Evolutionary conservation across 2,888 invertebrate genomes (phyloP), one percentile per base, ranked within the genome.

Genomic region (Crocallis elinguaria): DNA sequence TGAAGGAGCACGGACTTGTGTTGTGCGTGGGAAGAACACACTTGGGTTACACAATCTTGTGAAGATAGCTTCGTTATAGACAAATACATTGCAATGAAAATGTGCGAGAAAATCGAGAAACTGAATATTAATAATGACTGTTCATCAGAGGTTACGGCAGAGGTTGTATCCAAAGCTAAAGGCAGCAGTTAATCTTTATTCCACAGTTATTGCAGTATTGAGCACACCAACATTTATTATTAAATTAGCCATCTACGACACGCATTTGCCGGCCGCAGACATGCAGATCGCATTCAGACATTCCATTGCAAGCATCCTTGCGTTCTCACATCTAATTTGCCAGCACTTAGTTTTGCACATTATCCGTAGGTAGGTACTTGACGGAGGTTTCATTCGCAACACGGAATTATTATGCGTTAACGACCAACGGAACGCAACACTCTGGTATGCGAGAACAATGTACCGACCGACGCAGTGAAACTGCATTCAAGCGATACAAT

Each of bases 11-110:
- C 66, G 57, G 71, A 68, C 79, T 77, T 76, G 78, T 78, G 78
- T 79, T 73, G 77, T 82, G 87, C 89, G 90, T 91, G 90, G 90
- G 90, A 90, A 90, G 82, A 84, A 86, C 86, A 88, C 82, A 82
- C 88, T 90, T 84, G 75, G 73, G 82, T 88, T 88, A 86, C 89
- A 88, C 86, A 87, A 88, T 85, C 84, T 82, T 76, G 73, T 69
- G 77, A 82, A 83, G 82, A 83, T 81, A 80, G 78, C 79, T 83
- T 77, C 75, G 73, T 76, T 77, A 69, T 65, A 65, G 67, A 67
- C 69, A 67, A 77, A 62, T 66, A 67, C 66, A 70, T 70, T 69
- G 63, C 59, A 56, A 56, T 49, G 57, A 48, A 66, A 65, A 61
- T 64, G 58, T 59, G 53, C 53, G 23, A 60, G 51, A 64, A 62